phyloP scores from a whole-genome alignment of 1,140 invertebrate genomes.

The Hirudo medicinalis region DNA sequence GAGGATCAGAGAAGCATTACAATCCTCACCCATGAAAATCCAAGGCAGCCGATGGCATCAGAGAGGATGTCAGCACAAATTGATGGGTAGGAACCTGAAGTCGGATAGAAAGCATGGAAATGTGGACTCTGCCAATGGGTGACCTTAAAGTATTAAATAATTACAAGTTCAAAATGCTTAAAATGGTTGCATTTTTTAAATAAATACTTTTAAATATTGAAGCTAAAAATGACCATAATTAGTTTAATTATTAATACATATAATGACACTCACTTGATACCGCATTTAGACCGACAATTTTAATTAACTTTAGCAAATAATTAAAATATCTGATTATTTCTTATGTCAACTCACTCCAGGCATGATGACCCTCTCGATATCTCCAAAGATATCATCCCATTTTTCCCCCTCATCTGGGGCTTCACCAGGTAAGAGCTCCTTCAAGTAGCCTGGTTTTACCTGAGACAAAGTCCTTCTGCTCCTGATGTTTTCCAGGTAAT shows the following conservation, averaged over 20 bases:
- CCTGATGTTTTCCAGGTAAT: constrained; percentile 70
- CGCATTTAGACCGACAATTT: too few species aligned
- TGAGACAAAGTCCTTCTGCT: constrained; percentile 35
- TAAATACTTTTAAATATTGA: neutral
- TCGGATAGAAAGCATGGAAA: constrained; percentile 88
- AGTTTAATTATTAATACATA: neutral
- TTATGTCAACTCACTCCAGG: constrained; percentile 44
- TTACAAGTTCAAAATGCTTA: neutral
- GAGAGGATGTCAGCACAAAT: constrained; percentile 75
- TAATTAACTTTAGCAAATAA: neutral
- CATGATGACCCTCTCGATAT: constrained; percentile 49
- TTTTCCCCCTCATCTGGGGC: constrained; percentile 39
- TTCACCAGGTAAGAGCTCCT: constrained; percentile 37
- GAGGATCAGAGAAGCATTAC: too few species aligned
- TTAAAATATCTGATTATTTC: too few species aligned
- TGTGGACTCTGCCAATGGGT: constrained; percentile 88
- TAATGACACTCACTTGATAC: neutral
- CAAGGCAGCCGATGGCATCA: constrained; percentile 65
- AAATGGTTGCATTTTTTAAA: neutral
- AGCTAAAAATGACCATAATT: neutral
- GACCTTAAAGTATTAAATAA: constrained; percentile 39
- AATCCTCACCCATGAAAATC: constrained; percentile 69
- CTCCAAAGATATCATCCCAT: constrained; percentile 45
- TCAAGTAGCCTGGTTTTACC: constrained; percentile 48
- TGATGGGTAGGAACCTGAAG: constrained; percentile 78